Base-by-base conservation (phyloP, 2,113 vertebrate species). In the Macquaria ambigua region DNA sequence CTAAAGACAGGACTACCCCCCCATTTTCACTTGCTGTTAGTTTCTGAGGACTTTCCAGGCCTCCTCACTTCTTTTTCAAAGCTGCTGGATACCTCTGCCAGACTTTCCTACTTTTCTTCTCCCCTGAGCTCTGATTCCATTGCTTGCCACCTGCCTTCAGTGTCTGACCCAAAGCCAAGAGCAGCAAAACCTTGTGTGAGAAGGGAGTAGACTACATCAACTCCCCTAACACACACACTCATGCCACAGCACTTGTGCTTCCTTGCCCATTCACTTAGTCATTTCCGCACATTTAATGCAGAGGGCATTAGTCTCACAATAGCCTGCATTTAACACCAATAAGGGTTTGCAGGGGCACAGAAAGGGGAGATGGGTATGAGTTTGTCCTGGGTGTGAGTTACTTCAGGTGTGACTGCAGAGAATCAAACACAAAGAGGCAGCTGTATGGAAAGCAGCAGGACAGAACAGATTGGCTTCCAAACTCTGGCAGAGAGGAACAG, bases 31-130 rank as follows among this genome's bases (percentile, higher is more conserved):
- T 88, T 79, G 87, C 79, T 84, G 93, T 95, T 96, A 94, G 93
- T 93, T 94, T 89, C 79, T 37, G 53, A 93, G 93, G 93, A 91
- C 86, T 95, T 95, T 92, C 93, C 94, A 81, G 95, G 89, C 87
- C 93, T 94, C 94, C 92, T 95, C 72, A 2, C 16, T 6, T 6
- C 53, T 82, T 95, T 95, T 96, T 94, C 68, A 81, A 95, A 95
- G 96, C 94, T 87, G 93, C 90, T 90, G 95, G 94, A 97, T 96
- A 96, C 93, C 92, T 88, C 92, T 94, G 95, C 96, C 96, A 97
- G 96, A 96, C 95, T 94, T 95, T 94, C 95, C 91, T 94, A 94
- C 96, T 95, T 93, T 95, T 71, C 86, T 79, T 62, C 79, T 81
- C 64, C 82, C 95, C 94, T 94, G 56, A 82, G 85, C 92, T 90